Conservation (phyloP, 2,113 vertebrate species). For the Tauraco erythrolophus region DNA sequence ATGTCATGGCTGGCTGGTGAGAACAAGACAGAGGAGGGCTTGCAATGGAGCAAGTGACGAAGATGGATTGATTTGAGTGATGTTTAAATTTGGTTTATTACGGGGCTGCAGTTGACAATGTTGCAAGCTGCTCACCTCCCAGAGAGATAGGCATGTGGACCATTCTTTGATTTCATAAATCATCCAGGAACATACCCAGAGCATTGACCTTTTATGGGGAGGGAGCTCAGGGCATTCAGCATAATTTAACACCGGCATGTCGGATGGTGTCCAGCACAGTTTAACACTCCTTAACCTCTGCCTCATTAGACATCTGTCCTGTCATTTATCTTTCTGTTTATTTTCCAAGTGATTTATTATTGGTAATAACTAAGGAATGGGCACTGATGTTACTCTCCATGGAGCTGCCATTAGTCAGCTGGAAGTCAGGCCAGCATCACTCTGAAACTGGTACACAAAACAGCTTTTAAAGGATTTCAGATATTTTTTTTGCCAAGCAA, state of each 20-base stretch:
- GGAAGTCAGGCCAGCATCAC: background rate
- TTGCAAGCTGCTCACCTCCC: slow-evolving; percentile 60
- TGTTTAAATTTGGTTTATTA: slow-evolving; percentile 62
- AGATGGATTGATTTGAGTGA: slow-evolving; percentile 44
- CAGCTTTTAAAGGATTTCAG: slow-evolving; percentile 31
- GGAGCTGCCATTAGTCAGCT: slow-evolving; percentile 24
- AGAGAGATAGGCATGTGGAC: slow-evolving; percentile 60
- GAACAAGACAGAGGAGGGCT: slow-evolving; percentile 8
- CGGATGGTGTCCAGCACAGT: slow-evolving; percentile 70
- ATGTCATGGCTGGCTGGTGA: slow-evolving; percentile 34
- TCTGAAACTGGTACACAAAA: background rate
- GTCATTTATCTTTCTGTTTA: slow-evolving; percentile 72
- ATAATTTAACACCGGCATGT: slow-evolving; percentile 75
- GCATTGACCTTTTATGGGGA: slow-evolving; percentile 50
- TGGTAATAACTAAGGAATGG: slow-evolving; percentile 62
- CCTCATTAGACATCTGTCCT: slow-evolving; percentile 73
- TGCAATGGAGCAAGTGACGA: background rate
- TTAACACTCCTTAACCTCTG: slow-evolving; percentile 76
- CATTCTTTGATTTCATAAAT: slow-evolving; percentile 70
- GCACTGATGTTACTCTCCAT: background rate
- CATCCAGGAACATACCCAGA: slow-evolving; percentile 55
- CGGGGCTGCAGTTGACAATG: slow-evolving; percentile 21
- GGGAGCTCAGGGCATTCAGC: slow-evolving; percentile 57
- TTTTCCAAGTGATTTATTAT: slow-evolving; percentile 62
- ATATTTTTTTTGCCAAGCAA: slow-evolving; percentile 53